Evolutionary conservation across 1,140 invertebrate genomes (phyloP).

Genomic region (Drosophila kikkawai): DNA sequence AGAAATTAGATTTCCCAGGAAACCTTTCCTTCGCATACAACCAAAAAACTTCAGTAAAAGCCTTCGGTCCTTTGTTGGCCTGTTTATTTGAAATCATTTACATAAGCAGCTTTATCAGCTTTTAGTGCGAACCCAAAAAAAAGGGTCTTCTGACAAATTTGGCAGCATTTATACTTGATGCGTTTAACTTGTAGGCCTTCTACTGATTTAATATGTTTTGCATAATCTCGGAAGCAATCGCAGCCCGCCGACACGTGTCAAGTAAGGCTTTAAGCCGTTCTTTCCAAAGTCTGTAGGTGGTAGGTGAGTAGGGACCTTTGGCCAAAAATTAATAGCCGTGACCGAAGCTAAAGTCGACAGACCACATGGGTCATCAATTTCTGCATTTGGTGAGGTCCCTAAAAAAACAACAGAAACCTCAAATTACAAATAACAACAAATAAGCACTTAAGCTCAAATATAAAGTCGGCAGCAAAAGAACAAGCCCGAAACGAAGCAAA

Average conservation of each 20-base stretch:
- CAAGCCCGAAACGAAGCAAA: slow-evolving; percentile 25
- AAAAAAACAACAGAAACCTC: slow-evolving; percentile 40
- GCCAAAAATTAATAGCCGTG: slow-evolving; percentile 60
- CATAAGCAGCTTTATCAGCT: slow-evolving; percentile 70
- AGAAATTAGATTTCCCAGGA: not conserved
- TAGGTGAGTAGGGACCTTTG: slow-evolving; percentile 19
- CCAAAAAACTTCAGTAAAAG: slow-evolving; percentile 2
- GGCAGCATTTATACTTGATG: slow-evolving; percentile 37
- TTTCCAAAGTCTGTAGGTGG: slow-evolving; percentile 1
- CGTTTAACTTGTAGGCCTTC: slow-evolving; percentile 38
- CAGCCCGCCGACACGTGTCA: slow-evolving; percentile 35
- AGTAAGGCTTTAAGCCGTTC: slow-evolving; percentile 15
- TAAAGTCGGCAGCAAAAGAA: slow-evolving; percentile 34
- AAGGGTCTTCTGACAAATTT: slow-evolving; percentile 22
- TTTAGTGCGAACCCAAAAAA: slow-evolving; percentile 17
- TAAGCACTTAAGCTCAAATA: slow-evolving; percentile 69
- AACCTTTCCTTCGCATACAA: not conserved
- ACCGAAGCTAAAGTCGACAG: slow-evolving; percentile 60
- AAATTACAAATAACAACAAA: slow-evolving; percentile 70
- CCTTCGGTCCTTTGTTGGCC: slow-evolving; percentile 15
- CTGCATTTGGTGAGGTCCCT: slow-evolving; percentile 10
- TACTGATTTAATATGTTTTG: slow-evolving; percentile 46
- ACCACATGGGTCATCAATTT: slow-evolving; percentile 77
- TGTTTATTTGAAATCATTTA: slow-evolving; percentile 66
- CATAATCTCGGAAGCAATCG: slow-evolving; percentile 39